Conservation (phyloP, 2,113 vertebrate species). For the Gymnarchus niloticus region DNA sequence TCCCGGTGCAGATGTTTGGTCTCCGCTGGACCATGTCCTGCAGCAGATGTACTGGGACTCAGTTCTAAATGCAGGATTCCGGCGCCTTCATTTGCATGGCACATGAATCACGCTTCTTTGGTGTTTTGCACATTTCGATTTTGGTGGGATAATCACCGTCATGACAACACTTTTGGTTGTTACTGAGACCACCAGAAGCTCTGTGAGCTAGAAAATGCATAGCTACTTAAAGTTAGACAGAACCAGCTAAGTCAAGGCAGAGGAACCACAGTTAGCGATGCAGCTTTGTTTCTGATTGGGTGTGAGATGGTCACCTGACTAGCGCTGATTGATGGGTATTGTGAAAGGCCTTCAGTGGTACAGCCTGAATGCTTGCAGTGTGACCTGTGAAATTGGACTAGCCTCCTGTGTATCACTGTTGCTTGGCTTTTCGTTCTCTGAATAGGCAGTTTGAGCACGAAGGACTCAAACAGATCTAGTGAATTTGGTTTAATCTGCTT, state of each 20-base stretch:
- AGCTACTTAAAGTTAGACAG: background rate
- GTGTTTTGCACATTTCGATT: background rate
- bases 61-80: background rate
- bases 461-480: no score
- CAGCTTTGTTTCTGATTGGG: background rate
- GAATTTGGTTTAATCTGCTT: no score
- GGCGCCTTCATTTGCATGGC: background rate
- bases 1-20: no score
- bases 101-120: background rate
- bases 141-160: background rate
- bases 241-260: background rate
- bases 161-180: background rate
- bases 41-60: no score
- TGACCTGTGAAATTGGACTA: background rate
- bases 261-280: background rate
- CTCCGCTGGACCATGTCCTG: no score
- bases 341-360: background rate
- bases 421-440: no score
- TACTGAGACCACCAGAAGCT: background rate
- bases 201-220: background rate
- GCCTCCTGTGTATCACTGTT: no score
- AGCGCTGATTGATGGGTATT: background rate
- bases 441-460: no score
- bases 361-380: background rate
- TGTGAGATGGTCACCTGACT: background rate